These are phyloP conservation scores for Diuraphis noxia DNA, from an alignment of 1,140 invertebrate genomes.

Conservation along the genomic window DNA sequence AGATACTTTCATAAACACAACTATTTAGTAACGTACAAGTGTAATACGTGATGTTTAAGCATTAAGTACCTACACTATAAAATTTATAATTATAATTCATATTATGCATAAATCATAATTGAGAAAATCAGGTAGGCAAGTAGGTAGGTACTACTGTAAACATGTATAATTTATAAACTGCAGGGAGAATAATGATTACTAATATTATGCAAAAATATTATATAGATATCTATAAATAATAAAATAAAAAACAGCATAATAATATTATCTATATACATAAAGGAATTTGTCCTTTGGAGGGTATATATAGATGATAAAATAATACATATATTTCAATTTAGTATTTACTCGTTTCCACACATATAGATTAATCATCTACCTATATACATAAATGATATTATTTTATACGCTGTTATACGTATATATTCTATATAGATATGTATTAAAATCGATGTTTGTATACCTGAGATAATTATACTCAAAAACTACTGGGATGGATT, in stretches of 20 bases:
- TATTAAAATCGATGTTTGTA: too few relatives aligned
- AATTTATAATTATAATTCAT: slow-evolving; percentile 4
- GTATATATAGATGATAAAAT: too few relatives aligned
- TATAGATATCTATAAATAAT: neutral
- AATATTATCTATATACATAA: too few relatives aligned
- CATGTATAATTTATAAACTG: neutral
- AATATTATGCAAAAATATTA: neutral
- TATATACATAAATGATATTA: neutral
- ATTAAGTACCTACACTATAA: too few relatives aligned
- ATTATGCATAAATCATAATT: neutral
- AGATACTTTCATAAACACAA: neutral
- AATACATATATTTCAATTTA: neutral
- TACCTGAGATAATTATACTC: too few relatives aligned
- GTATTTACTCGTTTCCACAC: neutral
- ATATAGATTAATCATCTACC: neutral
- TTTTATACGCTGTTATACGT: too few relatives aligned
- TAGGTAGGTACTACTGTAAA: neutral
- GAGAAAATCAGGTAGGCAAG: neutral
- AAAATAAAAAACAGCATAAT: neutral
- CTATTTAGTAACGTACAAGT: neutral
- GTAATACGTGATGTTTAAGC: neutral
- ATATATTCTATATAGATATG: too few relatives aligned
- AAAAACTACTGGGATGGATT: too few relatives aligned
- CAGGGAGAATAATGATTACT: neutral
- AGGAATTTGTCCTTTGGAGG: too few relatives aligned